These are phyloP conservation scores for Nomada hirtipes DNA, from an alignment of 2,888 invertebrate genomes.

Conservation along the genomic window DNA sequence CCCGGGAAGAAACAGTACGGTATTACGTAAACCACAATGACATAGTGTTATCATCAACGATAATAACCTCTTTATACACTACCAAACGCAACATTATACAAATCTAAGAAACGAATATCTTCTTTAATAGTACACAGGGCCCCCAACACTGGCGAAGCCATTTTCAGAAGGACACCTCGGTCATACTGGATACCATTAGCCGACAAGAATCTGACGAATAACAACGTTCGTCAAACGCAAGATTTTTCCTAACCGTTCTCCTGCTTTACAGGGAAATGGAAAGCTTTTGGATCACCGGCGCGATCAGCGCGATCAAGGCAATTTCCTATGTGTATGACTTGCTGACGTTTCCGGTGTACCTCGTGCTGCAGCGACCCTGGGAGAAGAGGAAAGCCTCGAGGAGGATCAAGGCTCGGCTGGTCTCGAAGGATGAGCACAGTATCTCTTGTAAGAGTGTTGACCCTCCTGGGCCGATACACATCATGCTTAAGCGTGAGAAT, in stretches of 20 bases:
- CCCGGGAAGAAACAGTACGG: too few species aligned
- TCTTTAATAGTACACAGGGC: neutral
- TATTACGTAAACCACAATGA: too few species aligned
- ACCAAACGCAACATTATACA: neutral
- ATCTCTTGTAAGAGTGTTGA: conserved; percentile 91
- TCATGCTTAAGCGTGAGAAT: conserved; percentile 90
- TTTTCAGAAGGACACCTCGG: neutral
- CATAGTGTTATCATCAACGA: too few species aligned
- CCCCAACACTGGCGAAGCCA: neutral
- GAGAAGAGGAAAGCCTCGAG: conserved; percentile 91
- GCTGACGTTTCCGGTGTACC: conserved; percentile 95
- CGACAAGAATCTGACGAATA: neutral
- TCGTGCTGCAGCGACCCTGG: conserved; percentile 95
- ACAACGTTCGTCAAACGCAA: neutral
- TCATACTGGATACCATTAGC: neutral
- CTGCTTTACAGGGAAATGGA: conserved; percentile 85
- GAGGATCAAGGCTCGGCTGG: conserved; percentile 91
- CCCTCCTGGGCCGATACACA: conserved; percentile 89
- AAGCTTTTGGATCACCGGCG: conserved; percentile 87
- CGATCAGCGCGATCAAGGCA: conserved; percentile 91
- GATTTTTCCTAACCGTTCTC: conserved; percentile 10
- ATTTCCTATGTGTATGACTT: conserved; percentile 95
- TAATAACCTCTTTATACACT: too few species aligned
- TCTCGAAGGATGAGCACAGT: conserved; percentile 87
- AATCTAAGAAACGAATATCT: neutral